Base-by-base conservation (phyloP, 2,888 invertebrate species). In the Drosophila falleni region DNA sequence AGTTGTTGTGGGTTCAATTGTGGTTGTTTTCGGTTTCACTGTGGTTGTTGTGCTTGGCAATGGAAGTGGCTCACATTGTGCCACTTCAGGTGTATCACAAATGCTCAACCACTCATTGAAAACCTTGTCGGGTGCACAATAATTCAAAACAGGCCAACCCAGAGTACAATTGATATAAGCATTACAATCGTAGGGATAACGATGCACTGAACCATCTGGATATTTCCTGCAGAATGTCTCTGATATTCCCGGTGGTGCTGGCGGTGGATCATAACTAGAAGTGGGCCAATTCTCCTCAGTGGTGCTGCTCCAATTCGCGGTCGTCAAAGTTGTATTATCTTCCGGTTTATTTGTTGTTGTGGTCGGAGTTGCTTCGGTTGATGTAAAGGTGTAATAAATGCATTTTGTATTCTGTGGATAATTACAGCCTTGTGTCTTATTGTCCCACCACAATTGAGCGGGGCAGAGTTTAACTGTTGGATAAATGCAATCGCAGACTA, bases 41-140 rank as follows among this genome's bases (percentile, higher is more conserved):
- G 64, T 71, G 2, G 59, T 60, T 1, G 80, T 64, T 6, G 75
- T 69, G 16, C 37, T 62, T 5, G 83, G 84, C 47, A 87, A 3
- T 0, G 84, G 84, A n/a, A 74, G 37, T 0, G 78, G 74, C 9
- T 74, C 71, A 35, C 90, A 89, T 0, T 88, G 13, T 0, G 80
- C 85, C 0, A 77, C 71, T 1, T 90, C 89, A 0, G 90, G 88
- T 29, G 90, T 89, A 66, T 90, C 89, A 41, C 89, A 90, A 41
- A 90, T 90, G 1, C 6, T 0, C 0, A 89, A 58, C 3, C 29
- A 0, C 1, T 37, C 8, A 73, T 90, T 90, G 29, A 89, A 90
- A 2, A 81, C 74, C 58, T 89, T 88, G 19, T 81, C 80, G 0
- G 53, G 15, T 1, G 68, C 58, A 29, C 89, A 90, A 33, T 83